A percentile compares a stretch with the other conserved stretches of the same genome.
Conservation (phyloP, 2,797 vertebrate species). For the Smutsia gigantea region DNA sequence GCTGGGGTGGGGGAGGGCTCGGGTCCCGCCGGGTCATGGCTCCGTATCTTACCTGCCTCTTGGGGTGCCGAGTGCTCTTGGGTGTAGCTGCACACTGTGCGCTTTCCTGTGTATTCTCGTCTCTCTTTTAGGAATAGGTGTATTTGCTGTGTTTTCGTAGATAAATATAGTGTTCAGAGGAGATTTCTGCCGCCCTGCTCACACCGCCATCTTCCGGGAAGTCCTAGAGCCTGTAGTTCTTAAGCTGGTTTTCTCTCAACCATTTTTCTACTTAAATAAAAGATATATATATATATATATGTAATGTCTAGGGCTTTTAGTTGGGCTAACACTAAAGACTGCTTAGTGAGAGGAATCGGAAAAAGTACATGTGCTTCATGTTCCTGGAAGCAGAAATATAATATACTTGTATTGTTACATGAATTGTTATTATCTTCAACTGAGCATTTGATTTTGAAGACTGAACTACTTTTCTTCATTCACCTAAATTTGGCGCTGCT, state of each 20-base stretch:
- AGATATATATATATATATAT: not conserved
- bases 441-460: not conserved
- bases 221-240: too few relatives aligned
- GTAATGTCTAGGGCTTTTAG: not conserved
- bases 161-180: too few relatives aligned
- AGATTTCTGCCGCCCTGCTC: too few relatives aligned
- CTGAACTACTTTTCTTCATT: not conserved
- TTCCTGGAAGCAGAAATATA: not conserved
- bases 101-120: too few relatives aligned
- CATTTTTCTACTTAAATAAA: not conserved
- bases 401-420: not conserved
- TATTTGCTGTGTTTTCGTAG: too few relatives aligned
- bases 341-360: not conserved
- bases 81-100: too few relatives aligned
- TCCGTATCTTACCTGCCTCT: too few relatives aligned
- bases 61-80: too few relatives aligned
- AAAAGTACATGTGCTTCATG: not conserved
- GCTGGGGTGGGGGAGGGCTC: too few relatives aligned
- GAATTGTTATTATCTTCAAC: not conserved
- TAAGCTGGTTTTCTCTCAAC: not conserved
- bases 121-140: too few relatives aligned
- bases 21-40: too few relatives aligned
- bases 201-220: too few relatives aligned
- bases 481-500: not conserved
- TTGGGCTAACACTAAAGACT: not conserved